A percentile compares a stretch with the other conserved stretches of the same genome.
These are phyloP conservation scores for Coilia nasus DNA, from an alignment of 2,797 vertebrate species.

Conservation along the genomic window DNA sequence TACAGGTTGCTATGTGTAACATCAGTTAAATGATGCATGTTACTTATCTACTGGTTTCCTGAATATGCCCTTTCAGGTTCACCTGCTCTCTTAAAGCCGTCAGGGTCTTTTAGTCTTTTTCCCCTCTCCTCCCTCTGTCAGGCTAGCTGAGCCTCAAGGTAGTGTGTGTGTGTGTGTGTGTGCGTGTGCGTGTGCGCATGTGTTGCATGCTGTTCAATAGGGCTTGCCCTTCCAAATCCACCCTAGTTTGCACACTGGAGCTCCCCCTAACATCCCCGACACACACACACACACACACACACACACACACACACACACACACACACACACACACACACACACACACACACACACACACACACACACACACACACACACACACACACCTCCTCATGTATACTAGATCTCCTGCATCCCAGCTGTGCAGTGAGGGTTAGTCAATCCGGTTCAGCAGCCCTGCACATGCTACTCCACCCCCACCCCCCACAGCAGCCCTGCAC, in stretches of 20 bases:
- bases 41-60: background rate
- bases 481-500: background rate
- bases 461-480: background rate
- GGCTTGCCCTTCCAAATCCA: background rate
- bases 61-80: background rate
- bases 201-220: background rate
- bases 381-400: background rate
- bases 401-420: background rate
- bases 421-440: background rate
- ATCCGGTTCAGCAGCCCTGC: background rate
- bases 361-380: too few species aligned
- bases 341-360: too few species aligned
- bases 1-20: background rate
- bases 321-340: too few species aligned
- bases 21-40: background rate
- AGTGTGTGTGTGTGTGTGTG: background rate
- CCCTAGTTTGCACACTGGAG: background rate
- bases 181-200: conserved; percentile 28
- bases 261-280: too few species aligned
- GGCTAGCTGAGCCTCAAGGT: background rate
- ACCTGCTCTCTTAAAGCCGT: background rate
- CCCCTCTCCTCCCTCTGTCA: background rate
- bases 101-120: background rate
- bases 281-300: too few species aligned
- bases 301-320: too few species aligned